phyloP scores from a whole-genome alignment of 2,797 vertebrate genomes.

The Acanthurus leucopareius region DNA sequence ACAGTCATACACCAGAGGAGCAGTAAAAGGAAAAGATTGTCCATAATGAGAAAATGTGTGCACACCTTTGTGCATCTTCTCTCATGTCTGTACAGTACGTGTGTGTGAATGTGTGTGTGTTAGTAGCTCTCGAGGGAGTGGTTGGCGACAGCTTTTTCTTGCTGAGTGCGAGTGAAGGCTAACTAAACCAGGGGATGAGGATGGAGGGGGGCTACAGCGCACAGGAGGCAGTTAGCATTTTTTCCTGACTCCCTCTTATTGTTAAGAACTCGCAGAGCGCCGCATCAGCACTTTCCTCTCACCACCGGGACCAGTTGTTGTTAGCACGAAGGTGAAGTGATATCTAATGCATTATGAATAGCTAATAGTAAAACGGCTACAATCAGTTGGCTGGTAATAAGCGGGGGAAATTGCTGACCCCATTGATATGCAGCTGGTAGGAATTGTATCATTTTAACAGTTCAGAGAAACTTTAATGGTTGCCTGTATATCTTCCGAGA shows the following conservation, averaged over 20 bases:
- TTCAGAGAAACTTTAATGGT: constrained; percentile 67
- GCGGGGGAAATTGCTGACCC: constrained; percentile 65
- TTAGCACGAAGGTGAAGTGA: constrained; percentile 74
- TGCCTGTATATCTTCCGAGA: constrained; percentile 61
- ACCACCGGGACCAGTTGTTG: constrained; percentile 75
- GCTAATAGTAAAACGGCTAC: constrained; percentile 71
- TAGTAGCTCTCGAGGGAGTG: constrained; percentile 56
- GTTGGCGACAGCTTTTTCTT: constrained; percentile 67
- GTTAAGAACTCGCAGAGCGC: constrained; percentile 59
- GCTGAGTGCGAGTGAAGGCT: constrained; percentile 69
- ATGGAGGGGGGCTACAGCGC: constrained; percentile 28
- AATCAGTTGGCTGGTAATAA: constrained; percentile 68
- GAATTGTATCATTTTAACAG: constrained; percentile 72
- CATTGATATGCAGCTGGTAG: constrained; percentile 59
- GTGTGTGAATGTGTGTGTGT: not conserved
- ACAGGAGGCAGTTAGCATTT: constrained; percentile 73
- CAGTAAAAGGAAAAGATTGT: constrained; percentile 39
- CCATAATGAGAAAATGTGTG: constrained; percentile 64
- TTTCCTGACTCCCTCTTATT: constrained; percentile 60
- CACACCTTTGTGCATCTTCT: constrained; percentile 44
- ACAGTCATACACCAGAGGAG: constrained; percentile 41
- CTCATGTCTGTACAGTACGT: constrained; percentile 13
- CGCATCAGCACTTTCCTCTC: constrained; percentile 71
- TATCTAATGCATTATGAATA: constrained; percentile 80
- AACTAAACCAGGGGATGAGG: constrained; percentile 67